Conservation (phyloP, 2,113 vertebrate genomes). For the Rhagologus leucostigma region DNA sequence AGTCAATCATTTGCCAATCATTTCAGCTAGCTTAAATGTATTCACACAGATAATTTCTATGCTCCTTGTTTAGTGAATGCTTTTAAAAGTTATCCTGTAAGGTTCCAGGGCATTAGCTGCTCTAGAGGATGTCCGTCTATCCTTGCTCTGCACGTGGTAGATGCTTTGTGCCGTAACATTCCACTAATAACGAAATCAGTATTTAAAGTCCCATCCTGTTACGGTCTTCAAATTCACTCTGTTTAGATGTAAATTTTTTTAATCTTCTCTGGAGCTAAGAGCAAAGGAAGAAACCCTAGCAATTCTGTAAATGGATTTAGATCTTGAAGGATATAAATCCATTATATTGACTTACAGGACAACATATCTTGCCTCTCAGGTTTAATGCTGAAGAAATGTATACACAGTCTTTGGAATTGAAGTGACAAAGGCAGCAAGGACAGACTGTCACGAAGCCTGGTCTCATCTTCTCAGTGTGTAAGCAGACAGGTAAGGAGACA, state of each 20-base stretch:
- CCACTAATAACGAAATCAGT: slow-evolving; percentile 13
- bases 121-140: neutral
- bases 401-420: neutral
- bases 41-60: slow-evolving; percentile 29
- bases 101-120: neutral
- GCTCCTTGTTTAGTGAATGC: neutral
- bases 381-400: neutral
- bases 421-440: neutral
- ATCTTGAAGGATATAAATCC: neutral
- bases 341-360: neutral
- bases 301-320: neutral
- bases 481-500: neutral
- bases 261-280: neutral
- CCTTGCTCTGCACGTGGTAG: neutral
- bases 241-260: slow-evolving; percentile 14
- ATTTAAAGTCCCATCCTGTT: neutral
- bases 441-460: neutral
- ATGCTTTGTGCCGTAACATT: neutral
- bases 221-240: neutral
- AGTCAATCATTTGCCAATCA: neutral
- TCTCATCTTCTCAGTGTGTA: neutral
- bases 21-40: slow-evolving; percentile 30
- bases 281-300: neutral
- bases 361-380: neutral
- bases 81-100: slow-evolving; percentile 1